phyloP scores from a whole-genome alignment of 2,888 invertebrate genomes.

The Apeira syringaria region DNA sequence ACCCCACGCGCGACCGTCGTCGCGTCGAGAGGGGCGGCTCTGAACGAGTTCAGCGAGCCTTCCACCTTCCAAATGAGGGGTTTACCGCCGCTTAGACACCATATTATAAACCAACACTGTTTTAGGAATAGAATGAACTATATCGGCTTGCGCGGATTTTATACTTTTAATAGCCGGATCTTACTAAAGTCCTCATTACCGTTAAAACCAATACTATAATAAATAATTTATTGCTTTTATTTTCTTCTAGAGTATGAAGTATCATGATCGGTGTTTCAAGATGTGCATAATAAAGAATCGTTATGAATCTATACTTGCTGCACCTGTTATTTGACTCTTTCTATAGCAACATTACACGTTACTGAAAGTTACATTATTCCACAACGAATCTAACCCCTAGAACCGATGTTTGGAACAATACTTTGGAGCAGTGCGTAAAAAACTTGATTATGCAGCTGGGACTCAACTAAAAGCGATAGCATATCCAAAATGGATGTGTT shows the following conservation, averaged over 20 bases:
- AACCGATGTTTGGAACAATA: too few relatives aligned
- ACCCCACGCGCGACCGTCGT: constrained; percentile 37
- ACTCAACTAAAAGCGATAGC: background rate
- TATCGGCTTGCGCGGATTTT: constrained; percentile 33
- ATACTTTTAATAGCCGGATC: constrained; percentile 38
- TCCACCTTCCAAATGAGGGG: constrained; percentile 51
- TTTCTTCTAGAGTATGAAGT: constrained; percentile 6
- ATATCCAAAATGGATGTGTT: constrained; percentile 2
- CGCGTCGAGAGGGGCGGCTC: constrained; percentile 49
- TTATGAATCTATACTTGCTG: background rate
- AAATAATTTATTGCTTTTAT: constrained; percentile 18
- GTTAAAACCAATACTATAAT: too few relatives aligned
- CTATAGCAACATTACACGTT: too few relatives aligned
- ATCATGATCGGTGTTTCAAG: background rate
- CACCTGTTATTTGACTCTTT: too few relatives aligned
- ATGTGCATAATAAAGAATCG: background rate
- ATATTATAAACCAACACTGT: constrained; percentile 40
- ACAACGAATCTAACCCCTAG: too few relatives aligned
- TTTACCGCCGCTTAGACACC: constrained; percentile 47
- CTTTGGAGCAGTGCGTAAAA: too few relatives aligned
- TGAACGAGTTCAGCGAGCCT: constrained; percentile 50
- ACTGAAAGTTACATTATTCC: too few relatives aligned
- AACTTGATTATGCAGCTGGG: constrained; percentile 1
- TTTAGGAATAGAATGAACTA: constrained; percentile 35
- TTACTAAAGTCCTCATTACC: too few relatives aligned